These are phyloP conservation scores for Coilia nasus DNA, from an alignment of 2,797 vertebrate species.

Conservation along the genomic window DNA sequence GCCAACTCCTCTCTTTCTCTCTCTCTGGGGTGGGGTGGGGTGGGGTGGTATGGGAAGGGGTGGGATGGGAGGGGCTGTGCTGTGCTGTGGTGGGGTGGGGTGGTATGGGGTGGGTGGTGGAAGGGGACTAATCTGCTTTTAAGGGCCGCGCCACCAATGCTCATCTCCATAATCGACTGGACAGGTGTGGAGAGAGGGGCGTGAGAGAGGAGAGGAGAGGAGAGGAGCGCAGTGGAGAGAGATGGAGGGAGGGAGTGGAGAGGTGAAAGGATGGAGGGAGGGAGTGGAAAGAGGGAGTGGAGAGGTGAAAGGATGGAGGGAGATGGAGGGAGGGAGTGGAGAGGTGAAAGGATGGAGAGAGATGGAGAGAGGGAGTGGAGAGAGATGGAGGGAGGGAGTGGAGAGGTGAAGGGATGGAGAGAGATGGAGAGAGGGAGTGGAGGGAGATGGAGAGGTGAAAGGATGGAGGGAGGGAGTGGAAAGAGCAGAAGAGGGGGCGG, in stretches of 20 bases:
- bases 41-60: slow-evolving; percentile 26
- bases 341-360: slow-evolving; percentile 33
- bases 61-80: slow-evolving; percentile 43
- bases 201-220: neutral
- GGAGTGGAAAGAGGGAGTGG: slow-evolving; percentile 10
- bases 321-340: neutral
- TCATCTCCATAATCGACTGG: slow-evolving; percentile 81
- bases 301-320: too few species aligned
- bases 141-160: slow-evolving; percentile 68
- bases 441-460: slow-evolving; percentile 32
- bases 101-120: neutral
- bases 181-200: slow-evolving; percentile 81
- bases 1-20: neutral
- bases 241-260: slow-evolving; percentile 36
- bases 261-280: slow-evolving; percentile 46
- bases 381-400: slow-evolving; percentile 26
- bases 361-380: slow-evolving; percentile 14
- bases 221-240: slow-evolving; percentile 48
- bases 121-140: slow-evolving; percentile 75
- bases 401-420: slow-evolving; percentile 17
- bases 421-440: slow-evolving; percentile 32
- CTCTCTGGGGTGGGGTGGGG: slow-evolving; percentile 45
- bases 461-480: neutral
- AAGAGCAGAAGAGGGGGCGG: neutral
- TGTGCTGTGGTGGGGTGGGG: slow-evolving; percentile 47